These are phyloP conservation scores for Steromphala cineraria DNA, from an alignment of 2,888 invertebrate species.

Conservation along the genomic window DNA sequence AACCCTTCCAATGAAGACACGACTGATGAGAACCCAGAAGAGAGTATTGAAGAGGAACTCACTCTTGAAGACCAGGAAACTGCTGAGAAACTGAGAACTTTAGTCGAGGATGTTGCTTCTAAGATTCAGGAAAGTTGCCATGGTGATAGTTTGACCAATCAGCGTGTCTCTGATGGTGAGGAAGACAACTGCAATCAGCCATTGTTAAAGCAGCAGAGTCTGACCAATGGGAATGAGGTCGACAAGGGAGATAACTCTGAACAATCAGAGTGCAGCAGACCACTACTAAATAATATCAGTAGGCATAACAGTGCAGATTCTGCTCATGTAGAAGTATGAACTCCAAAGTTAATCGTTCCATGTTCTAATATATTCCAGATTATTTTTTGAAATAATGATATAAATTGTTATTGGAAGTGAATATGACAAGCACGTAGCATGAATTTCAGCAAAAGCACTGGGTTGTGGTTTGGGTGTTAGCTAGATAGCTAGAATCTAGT, in stretches of 20 bases:
- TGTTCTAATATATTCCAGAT: no score
- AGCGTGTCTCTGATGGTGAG: neutral
- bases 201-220: neutral
- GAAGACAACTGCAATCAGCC: neutral
- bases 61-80: constrained; percentile 29
- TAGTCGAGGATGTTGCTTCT: constrained; percentile 49
- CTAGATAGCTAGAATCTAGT: no score
- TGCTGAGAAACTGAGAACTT: constrained; percentile 39
- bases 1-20: constrained; percentile 23
- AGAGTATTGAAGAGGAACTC: constrained; percentile 21
- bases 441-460: no score
- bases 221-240: neutral
- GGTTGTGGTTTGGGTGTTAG: no score
- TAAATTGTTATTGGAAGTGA: no score
- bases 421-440: no score
- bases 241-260: constrained; percentile 10
- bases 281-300: neutral
- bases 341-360: neutral
- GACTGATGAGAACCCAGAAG: constrained; percentile 12
- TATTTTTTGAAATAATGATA: no score
- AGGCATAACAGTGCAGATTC: neutral
- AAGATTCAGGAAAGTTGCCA: constrained; percentile 39
- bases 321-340: constrained; percentile 3
- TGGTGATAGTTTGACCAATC: constrained; percentile 25
- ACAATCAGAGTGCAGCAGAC: neutral